phyloP scores from a whole-genome alignment of 2,113 vertebrate species.

The Rhinoderma darwinii region DNA sequence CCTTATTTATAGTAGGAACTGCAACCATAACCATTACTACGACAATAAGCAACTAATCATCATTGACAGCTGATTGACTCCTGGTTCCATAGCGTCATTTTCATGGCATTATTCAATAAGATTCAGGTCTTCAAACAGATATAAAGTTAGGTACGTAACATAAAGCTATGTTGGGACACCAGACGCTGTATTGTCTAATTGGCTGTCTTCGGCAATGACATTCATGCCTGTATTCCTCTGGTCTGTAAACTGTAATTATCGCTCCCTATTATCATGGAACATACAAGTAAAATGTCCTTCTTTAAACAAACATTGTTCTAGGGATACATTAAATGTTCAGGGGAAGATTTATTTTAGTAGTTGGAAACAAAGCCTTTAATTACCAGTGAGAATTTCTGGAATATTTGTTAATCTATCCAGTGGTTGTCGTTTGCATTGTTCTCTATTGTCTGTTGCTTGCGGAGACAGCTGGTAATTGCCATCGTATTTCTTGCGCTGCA shows the following conservation, averaged over 20 bases:
- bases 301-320: conserved; percentile 56
- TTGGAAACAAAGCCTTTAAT: conserved; percentile 66
- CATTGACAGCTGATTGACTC: too few relatives aligned
- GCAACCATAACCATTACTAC: too few relatives aligned
- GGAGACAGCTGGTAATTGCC: conserved; percentile 36
- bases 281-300: conserved; percentile 46
- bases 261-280: conserved; percentile 4
- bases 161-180: not conserved
- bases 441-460: conserved; percentile 16
- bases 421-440: not conserved
- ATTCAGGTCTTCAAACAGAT: not conserved
- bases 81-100: too few relatives aligned
- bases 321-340: conserved; percentile 67
- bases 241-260: conserved; percentile 39
- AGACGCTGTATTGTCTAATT: not conserved
- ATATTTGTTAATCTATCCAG: conserved; percentile 58
- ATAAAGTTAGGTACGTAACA: not conserved
- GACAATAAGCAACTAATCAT: too few relatives aligned
- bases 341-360: conserved; percentile 65
- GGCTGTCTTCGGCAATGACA: not conserved
- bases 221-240: not conserved
- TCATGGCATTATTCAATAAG: too few relatives aligned
- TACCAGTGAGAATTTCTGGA: conserved; percentile 66
- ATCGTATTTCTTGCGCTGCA: conserved; percentile 25
- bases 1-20: too few relatives aligned